These are phyloP conservation scores for Eubucco bourcierii DNA, from an alignment of 2,113 vertebrate species.

Conservation along the genomic window DNA sequence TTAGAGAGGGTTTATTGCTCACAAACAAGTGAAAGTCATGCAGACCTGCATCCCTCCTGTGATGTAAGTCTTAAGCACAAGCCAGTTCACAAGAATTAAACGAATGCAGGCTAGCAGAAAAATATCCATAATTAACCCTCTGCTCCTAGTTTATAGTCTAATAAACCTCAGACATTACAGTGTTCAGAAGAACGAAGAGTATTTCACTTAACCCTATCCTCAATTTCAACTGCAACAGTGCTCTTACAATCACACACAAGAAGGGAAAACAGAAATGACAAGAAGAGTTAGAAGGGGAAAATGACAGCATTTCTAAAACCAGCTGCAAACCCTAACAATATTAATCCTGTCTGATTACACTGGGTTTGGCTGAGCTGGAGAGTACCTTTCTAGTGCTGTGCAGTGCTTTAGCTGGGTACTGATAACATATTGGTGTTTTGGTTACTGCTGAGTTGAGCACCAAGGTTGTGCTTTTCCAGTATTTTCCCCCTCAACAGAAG, in stretches of 20 bases:
- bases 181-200: not conserved
- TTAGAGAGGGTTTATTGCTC: not conserved
- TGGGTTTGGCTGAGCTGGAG: no score
- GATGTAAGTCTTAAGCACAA: not conserved
- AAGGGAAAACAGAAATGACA: not conserved
- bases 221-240: not conserved
- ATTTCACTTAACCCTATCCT: not conserved
- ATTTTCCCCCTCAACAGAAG: no score
- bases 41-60: not conserved
- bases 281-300: not conserved
- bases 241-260: not conserved
- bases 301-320: not conserved
- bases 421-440: no score
- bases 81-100: not conserved
- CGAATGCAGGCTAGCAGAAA: not conserved
- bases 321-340: not conserved
- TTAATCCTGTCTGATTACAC: not conserved
- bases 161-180: not conserved
- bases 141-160: not conserved
- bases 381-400: no score
- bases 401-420: no score
- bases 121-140: not conserved
- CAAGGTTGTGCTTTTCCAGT: no score
- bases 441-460: no score
- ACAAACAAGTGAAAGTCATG: not conserved